Base-by-base conservation (phyloP, 2,797 vertebrate species). In the Microchirus variegatus region DNA sequence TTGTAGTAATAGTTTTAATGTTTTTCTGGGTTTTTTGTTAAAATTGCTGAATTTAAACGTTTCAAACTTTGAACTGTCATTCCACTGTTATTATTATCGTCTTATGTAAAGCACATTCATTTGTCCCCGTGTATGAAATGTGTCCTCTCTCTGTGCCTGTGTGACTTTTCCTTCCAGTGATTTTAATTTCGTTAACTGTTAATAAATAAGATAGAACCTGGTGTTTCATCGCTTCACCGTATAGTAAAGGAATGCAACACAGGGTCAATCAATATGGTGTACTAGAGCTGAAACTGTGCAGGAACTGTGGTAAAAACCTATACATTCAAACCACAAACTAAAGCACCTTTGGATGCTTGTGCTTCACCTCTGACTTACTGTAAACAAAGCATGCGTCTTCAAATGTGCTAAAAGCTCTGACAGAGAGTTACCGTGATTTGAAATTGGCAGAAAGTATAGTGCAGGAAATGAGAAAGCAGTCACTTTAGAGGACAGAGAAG, bases 401-500 rank as follows among this genome's bases (percentile, higher is more conserved):
- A 59, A 37, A 53, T 48, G 14, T 37, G 45, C 66, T 44, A 26
- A 65, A 56, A 67, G 37, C 53, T 52, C 19, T 53, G 42, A 44
- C 36, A 47, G 61, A 74, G 48, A 67, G n/a, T 44, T n/a, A 51
- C 9, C 3, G 46, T 16, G 6, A 40, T 11, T 22, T 56, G 18
- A 63, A 72, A 47, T 22, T 5, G 48, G 15, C 18, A 15, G 1
- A 36, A 17, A 8, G 52, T 54, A n/a, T n/a, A 7, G 26, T 19
- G 4, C 22, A 45, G 67, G 18, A 51, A 74, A 36, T 31, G 5
- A 53, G 4, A 43, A 43, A 41, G 3, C 14, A 18, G 7, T 18
- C 35, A 41, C n/a, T 17, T 53, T 9, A 19, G 18, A 67, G 53
- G 70, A 54, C 54, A 38, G 42, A 46, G 53, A 58, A 65, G 57